These are phyloP conservation scores for Cremastinae sp. DNA, from an alignment of 2,888 invertebrate species.

Conservation along the genomic window DNA sequence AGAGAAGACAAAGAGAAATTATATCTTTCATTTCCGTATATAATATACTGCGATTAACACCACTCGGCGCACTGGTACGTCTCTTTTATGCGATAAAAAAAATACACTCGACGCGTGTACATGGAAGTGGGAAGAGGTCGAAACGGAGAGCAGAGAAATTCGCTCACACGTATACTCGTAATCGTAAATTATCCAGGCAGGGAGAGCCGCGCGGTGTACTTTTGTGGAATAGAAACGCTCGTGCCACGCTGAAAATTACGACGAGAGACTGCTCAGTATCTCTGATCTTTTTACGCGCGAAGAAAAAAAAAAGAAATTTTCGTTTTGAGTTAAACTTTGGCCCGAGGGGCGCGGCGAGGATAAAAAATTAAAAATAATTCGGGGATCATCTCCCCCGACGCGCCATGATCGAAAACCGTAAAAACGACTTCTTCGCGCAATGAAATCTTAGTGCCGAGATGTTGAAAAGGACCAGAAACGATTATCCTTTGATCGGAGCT, in stretches of 20 bases:
- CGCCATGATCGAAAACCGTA: no score
- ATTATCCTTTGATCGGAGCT: no score
- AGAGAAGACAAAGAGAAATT: constrained; percentile 10
- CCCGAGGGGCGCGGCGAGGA: neutral
- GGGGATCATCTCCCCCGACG: no score
- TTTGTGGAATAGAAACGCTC: constrained; percentile 25
- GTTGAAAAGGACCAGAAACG: no score
- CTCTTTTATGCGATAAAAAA: neutral
- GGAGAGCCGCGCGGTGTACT: constrained; percentile 6
- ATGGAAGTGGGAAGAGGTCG: neutral
- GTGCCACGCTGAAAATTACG: constrained; percentile 7
- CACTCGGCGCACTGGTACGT: constrained; percentile 5
- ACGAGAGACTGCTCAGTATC: constrained; percentile 13
- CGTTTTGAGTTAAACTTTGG: neutral
- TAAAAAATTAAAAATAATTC: no score
- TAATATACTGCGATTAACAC: constrained; percentile 42
- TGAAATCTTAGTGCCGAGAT: no score
- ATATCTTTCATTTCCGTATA: constrained; percentile 14
- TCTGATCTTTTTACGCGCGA: constrained; percentile 11
- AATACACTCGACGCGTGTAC: neutral
- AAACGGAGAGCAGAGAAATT: constrained; percentile 34
- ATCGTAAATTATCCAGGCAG: constrained; percentile 26
- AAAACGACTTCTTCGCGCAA: no score
- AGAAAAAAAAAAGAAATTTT: neutral
- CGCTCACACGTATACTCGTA: constrained; percentile 15